Base-by-base conservation (phyloP, 2,113 vertebrate species). In the Lepus americanus region DNA sequence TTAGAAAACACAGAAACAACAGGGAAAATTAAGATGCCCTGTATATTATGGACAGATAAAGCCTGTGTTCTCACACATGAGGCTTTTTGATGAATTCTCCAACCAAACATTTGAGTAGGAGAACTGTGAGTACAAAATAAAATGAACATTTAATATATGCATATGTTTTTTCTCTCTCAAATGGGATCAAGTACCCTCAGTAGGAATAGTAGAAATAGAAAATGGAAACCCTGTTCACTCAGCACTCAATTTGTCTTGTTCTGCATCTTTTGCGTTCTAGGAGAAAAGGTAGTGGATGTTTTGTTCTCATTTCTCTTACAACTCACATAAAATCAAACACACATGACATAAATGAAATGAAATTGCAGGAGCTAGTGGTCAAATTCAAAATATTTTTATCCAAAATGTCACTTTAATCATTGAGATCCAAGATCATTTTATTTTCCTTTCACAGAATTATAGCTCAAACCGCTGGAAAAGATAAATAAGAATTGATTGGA, bases 21-120 rank as follows among this genome's bases (percentile, higher is more conserved):
- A 85, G 91, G 95, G 95, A 97, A 95, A 94, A 92, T 53, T 51
- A 69, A 97, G 39, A 70, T 31, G 17, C 82, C 77, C 0, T 66
- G 70, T 95, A 87, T 39, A 87, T 90, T 55, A 27, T 64, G 33
- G 80, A 94, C 87, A 53, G 49, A 94, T 63, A 92, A 92, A 97
- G 79, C 27, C 39, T 92, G 36, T 55, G 83, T 87, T 89, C 8
- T 61, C 66, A 72, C 92, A 61, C 84, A 96, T 83, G 95, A 96
- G 63, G 61, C 93, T 44, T 63, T 87, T 94, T 59, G 89, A 97
- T 94, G 95, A 96, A 90, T 93, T 25, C 70, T 78, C 11, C 51
- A 27, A 5, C 82, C 55, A 70, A 39, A 89, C 16, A 53, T 69
- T 93, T 67, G 27, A 44, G 66, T 83, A 93, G 94, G 80, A 96